These are phyloP conservation scores for Eciton burchellii DNA, from an alignment of 1,140 invertebrate genomes.

Conservation along the genomic window DNA sequence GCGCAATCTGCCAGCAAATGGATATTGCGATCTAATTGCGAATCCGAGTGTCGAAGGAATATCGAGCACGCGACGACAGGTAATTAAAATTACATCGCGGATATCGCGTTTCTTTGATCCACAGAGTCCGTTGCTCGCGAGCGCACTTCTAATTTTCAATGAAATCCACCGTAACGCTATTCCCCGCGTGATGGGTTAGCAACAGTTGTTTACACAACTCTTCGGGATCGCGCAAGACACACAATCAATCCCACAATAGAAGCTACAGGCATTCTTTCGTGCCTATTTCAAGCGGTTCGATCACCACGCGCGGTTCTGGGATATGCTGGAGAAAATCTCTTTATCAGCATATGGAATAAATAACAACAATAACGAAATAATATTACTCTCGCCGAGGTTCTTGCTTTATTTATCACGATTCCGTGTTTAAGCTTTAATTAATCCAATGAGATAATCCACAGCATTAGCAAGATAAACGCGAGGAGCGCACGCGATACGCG, in stretches of 20 bases:
- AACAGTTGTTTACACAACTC: slow-evolving; percentile 13
- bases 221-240: not conserved
- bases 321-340: not conserved
- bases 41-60: slow-evolving; percentile 9
- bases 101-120: slow-evolving; percentile 18
- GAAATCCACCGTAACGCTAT: slow-evolving; percentile 36
- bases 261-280: not conserved
- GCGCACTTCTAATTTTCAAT: not conserved
- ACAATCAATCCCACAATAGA: slow-evolving; percentile 6
- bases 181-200: slow-evolving; percentile 9
- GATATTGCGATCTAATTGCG: not conserved
- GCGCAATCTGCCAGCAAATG: slow-evolving; percentile 7
- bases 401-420: not conserved
- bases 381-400: not conserved
- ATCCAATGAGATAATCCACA: not conserved
- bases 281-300: not conserved
- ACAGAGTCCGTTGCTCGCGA: not conserved
- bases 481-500: not conserved
- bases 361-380: not conserved
- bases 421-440: not conserved
- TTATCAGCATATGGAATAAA: not conserved
- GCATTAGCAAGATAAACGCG: not conserved
- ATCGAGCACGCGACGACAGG: not conserved
- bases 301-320: not conserved
- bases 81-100: slow-evolving; percentile 15